Conservation (phyloP, 2,797 vertebrate species). For the Meriones psammophilus region DNA sequence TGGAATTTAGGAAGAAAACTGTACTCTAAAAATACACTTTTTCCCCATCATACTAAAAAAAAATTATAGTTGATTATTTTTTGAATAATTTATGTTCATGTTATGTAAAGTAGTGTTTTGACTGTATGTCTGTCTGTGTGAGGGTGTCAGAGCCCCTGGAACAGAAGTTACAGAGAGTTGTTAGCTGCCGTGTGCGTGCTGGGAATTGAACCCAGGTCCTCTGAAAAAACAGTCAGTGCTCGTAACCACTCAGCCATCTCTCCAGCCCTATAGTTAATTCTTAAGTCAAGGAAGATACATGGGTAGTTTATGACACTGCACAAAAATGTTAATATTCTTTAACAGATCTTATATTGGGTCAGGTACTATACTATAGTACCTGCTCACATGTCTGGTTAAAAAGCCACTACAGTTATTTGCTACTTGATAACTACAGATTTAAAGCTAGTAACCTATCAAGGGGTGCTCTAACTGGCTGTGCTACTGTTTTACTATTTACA, state of each 20-base stretch:
- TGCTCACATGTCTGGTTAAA: neutral
- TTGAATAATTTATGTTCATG: no score
- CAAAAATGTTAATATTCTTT: constrained; percentile 16
- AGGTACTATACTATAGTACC: neutral
- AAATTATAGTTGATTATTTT: neutral
- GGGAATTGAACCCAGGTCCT: no score
- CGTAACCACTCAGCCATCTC: no score
- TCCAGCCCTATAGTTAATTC: neutral
- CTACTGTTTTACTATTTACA: neutral
- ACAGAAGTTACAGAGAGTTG: no score
- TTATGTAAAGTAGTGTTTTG: no score
- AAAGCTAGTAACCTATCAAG: constrained; percentile 16
- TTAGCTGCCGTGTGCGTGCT: no score
- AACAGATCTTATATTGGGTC: neutral
- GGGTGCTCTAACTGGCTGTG: neutral
- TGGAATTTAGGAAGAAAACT: constrained; percentile 40
- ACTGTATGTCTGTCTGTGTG: no score
- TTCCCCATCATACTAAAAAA: neutral
- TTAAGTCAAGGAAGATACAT: neutral
- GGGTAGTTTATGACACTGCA: neutral
- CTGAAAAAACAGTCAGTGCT: no score
- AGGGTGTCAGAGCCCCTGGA: no score
- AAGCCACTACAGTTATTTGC: neutral
- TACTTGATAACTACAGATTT: neutral
- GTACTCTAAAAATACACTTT: neutral